phyloP scores from a whole-genome alignment of 1,140 invertebrate species.

The Probaryconus sp. region DNA sequence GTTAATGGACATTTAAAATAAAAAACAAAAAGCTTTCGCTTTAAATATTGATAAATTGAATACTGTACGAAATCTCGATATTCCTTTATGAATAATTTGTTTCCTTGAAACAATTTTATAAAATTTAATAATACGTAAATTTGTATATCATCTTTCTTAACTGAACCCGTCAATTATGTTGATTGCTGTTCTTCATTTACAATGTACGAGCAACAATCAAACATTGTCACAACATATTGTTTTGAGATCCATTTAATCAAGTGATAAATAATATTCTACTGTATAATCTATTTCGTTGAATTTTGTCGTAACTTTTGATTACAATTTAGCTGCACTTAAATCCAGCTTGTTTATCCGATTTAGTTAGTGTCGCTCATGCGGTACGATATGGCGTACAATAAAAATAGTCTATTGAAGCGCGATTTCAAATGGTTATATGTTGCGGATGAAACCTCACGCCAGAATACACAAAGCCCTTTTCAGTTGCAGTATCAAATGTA shows the following conservation, averaged over 20 bases:
- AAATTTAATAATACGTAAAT: too few relatives aligned
- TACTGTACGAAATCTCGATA: too few relatives aligned
- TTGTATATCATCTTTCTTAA: too few relatives aligned
- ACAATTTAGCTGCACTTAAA: slow-evolving; percentile 18
- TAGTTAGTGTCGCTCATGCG: neutral
- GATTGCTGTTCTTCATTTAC: too few relatives aligned
- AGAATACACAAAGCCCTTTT: slow-evolving; percentile 31
- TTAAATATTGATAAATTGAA: too few relatives aligned
- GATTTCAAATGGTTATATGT: slow-evolving; percentile 15
- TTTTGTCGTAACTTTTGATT: slow-evolving; percentile 14
- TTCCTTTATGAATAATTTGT: too few relatives aligned
- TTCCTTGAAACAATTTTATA: too few relatives aligned
- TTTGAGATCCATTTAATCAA: slow-evolving; percentile 18
- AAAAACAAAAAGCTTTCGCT: too few relatives aligned
- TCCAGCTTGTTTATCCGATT: slow-evolving; percentile 24
- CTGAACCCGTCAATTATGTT: too few relatives aligned
- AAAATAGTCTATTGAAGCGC: slow-evolving; percentile 23
- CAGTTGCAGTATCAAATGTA: slow-evolving; percentile 14
- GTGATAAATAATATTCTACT: slow-evolving; percentile 11
- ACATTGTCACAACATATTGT: too few relatives aligned
- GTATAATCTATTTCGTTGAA: slow-evolving; percentile 1
- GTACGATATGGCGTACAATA: neutral
- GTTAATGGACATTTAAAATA: too few relatives aligned
- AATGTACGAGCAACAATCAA: too few relatives aligned
- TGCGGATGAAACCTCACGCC: slow-evolving; percentile 22